Conservation (phyloP, 2,888 invertebrate species). For the Lucinisca nassula region DNA sequence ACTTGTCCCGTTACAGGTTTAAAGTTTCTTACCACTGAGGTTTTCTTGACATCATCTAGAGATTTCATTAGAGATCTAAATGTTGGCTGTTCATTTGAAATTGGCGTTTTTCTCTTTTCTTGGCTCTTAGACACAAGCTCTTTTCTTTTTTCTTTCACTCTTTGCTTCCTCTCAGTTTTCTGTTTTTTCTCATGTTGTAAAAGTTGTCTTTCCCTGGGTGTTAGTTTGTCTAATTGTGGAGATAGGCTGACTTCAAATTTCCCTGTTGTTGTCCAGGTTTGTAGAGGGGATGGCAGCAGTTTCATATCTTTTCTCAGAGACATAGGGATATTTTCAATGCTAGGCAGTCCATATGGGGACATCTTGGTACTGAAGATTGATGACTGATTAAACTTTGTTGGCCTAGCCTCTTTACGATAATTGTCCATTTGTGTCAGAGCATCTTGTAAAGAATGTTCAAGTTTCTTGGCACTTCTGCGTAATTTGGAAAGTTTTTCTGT, state of each 20-base stretch:
- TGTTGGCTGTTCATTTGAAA: slow-evolving; percentile 61
- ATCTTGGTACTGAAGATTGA: slow-evolving; percentile 46
- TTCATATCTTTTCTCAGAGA: slow-evolving; percentile 68
- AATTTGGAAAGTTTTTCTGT: slow-evolving; percentile 78
- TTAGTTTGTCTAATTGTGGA: slow-evolving; percentile 33
- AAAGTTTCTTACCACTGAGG: slow-evolving; percentile 50
- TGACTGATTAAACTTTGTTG: slow-evolving; percentile 60
- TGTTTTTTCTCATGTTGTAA: slow-evolving; percentile 46
- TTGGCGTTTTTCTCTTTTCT: slow-evolving; percentile 29
- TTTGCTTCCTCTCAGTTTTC: slow-evolving; percentile 54
- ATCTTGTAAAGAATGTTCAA: slow-evolving; percentile 80
- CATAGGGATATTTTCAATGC: slow-evolving; percentile 56
- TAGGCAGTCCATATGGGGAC: slow-evolving; percentile 38
- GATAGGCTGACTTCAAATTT: slow-evolving; percentile 65
- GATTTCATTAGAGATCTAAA: slow-evolving; percentile 73
- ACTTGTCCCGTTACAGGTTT: slow-evolving; percentile 76
- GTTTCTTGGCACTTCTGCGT: slow-evolving; percentile 79
- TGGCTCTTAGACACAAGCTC: slow-evolving; percentile 46
- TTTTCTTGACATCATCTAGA: slow-evolving; percentile 72
- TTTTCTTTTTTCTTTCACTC: slow-evolving; percentile 57
- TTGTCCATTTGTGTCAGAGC: slow-evolving; percentile 79
- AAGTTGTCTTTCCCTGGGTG: slow-evolving; percentile 37
- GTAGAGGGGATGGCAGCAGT: slow-evolving; percentile 68
- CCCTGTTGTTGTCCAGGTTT: slow-evolving; percentile 61
- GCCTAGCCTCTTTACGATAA: slow-evolving; percentile 67